Evolutionary conservation across 2,888 invertebrate genomes (phyloP), one percentile per base, ranked within the genome.

Genomic region (Pseudolycoriella hygida): DNA sequence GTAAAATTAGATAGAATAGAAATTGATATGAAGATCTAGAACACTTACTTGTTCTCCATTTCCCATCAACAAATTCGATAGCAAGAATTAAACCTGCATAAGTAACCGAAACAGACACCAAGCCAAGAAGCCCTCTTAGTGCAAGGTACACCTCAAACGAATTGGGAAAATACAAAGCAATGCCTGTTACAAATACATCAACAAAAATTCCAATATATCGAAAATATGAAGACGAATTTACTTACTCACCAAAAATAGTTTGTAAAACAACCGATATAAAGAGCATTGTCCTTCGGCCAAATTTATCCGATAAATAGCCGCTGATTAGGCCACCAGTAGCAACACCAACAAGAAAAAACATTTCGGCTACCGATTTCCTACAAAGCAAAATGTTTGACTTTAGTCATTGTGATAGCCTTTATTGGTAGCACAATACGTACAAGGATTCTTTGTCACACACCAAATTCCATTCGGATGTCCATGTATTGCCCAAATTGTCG

Each of bases 81-180:
- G 81, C 76, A 31, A 86, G 67, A 5, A 86, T 84, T 54, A 86
- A 81, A 19, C 80, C 82, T 34, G 83, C 78, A 60, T 84, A 82
- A 18, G 85, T 85, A 42, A 85, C 78, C 15, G 84, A 82, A n/a
- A 84, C 82, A 1, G 80, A 82, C 12, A 81, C 78, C 52, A 80
- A 74, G 1, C 86, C 86, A 59, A 83, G 71, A 3, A 80, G 56
- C 3, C 80, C 74, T 40, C 85, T 68, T 39, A 85, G 69, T 1
- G 75, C 62, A 40, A 81, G 69, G 62, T 83, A 86, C 50, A 81
- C 68, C 51, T 76, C 67, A 61, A 77, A 81, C 52, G 78, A 77
- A 17, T 78, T 76, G 3, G 76, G 74, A 53, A 85, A 73, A 11
- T 81, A 74, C 1, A 83, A 73, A n/a, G 73, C 62, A 40, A 76